Base-by-base conservation (phyloP, 1,140 invertebrate genomes). In the Sycophila sp. region DNA sequence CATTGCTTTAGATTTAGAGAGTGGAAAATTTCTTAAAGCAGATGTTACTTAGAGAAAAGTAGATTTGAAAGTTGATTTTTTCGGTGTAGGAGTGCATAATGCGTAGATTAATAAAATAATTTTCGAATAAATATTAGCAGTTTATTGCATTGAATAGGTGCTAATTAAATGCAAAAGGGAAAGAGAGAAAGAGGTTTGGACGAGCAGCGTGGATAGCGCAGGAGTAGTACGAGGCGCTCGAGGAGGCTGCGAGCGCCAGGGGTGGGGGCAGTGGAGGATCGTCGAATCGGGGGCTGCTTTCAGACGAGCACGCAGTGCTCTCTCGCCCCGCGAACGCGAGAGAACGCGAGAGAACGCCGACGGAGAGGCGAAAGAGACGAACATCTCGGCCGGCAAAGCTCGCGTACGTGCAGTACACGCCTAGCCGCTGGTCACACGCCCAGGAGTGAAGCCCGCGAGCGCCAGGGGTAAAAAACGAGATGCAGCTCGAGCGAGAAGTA, bases 271-370 rank as follows among this genome's bases (percentile, higher is more conserved):
- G 22, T 22, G 55, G 49, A 66, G 55, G 53, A 38, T 73, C 62
- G 78, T 75, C 73, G 78, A 75, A 76, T 77, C 75, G 74, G 78
- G 78, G 76, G 42, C 74, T 75, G 77, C 74, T 79, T 75, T 76
- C 71, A 67, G 75, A 74, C 67, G 62, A 76, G 77, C 68, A 78
- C 77, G 75, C 79, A 80, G 79, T 80, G 76, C 75, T 79, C 78
- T 77, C 78, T 77, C 77, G 76, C 72, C 76, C 76, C 75, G 78
- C 77, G 78, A 69, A 49, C 75, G 66, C 76, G 76, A 69, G 73
- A 75, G 69, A 75, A 79, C 74, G 73, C 72, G 32, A 59, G 56
- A 40, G 32, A 30, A 4, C 22, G n/a, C n/a, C n/a, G 45, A 24
- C 3, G 10, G 45, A 24, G 55, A 11, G 19, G 56, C 8, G 36